Evolutionary conservation across 2,888 invertebrate species (phyloP), one percentile per base, ranked within the genome.

Genomic region (Pherbina coryleti): DNA sequence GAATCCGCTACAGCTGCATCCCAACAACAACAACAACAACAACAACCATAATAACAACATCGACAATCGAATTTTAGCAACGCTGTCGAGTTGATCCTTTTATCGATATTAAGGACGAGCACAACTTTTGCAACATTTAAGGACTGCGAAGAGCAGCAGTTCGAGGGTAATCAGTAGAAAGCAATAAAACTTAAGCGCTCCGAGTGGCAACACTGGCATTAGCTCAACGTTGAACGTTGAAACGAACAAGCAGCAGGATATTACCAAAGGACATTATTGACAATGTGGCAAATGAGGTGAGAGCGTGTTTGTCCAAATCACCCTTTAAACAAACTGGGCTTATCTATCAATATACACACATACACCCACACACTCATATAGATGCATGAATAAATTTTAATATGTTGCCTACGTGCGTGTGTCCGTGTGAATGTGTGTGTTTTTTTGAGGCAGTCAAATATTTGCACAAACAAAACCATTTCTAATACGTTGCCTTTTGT

Each of bases 161-260:
- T 11, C 9, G 62, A 17, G 31, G 14, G 62, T 34, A 66, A 66
- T 66, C 31, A 34, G 64, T 34, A 66, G 34, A 17, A 69, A 51
- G 49, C 51, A 69, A 69, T 69, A 69, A 69, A 69, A n/a, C 25
- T 51, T 69, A 69, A 69, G 53, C 51, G 25, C 51, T 49, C 9
- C 51, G 22, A 69, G 25, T 60, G 60, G 28, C 69, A 69, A 34
- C 34, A 66, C n/a, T 19, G 25, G 17, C 64, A 31, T 14, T 31
- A 9, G 34, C 17, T 17, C 9, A 11, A 31, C 62, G 62, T 3
- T 9, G n/a, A 62, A 19, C 19, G 5, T 19, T 31, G 64, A 31
- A 66, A 66, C 17, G 60, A 5, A 60, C n/a, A 4, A 67, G 37
- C n/a, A 25, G 11, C 3, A 9, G 28, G 28, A 28, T 22, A 28